Evolutionary conservation across 2,888 invertebrate genomes (phyloP), one percentile per base, ranked within the genome.

Genomic region (Trimorus sp.): DNA sequence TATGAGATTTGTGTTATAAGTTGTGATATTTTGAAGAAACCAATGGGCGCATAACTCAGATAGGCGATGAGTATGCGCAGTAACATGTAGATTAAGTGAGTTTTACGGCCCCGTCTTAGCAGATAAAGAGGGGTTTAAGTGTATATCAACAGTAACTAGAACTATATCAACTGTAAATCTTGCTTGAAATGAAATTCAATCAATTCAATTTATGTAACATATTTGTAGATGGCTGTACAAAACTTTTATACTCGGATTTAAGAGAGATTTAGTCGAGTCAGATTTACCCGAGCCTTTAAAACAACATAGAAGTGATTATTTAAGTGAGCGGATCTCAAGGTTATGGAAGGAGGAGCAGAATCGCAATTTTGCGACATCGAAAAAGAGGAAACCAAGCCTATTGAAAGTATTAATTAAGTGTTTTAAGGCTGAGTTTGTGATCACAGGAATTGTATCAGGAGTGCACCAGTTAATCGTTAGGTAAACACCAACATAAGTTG

Each of bases 251-350:
- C 93, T 94, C 88, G 97, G 97, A 0, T 94, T 94, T 85, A 93
- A 93, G 81, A 94, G 95, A 86, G 96, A 95, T 63, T 91, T 97
- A 54, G 95, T 95, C 85, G 94, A 95, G 66, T 92, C 93, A 42
- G 97, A 97, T 91, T 92, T 97, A 66, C 95, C 95, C 88, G 94
- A 94, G 82, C 94, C 96, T 0, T 93, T 95, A 58, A 92, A 92
- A 37, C 93, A 93, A 59, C 97, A 97, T 89, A 93, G 94, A 87
- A 97, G 97, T 45, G 93, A 93, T 88, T 86, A 88, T 15, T 89
- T 94, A 38, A 93, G 93, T 0, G 91, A 89, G 38, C 87, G 87
- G 56, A 92, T 94, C 53, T 92, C 92, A 0, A 91, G 92, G 5
- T 86, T 93, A 37, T 94, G 94, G 94, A 93, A 93, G n/a, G 92